These are phyloP conservation scores for Hafferia zeledoni DNA, from an alignment of 2,797 vertebrate genomes.

Conservation along the genomic window DNA sequence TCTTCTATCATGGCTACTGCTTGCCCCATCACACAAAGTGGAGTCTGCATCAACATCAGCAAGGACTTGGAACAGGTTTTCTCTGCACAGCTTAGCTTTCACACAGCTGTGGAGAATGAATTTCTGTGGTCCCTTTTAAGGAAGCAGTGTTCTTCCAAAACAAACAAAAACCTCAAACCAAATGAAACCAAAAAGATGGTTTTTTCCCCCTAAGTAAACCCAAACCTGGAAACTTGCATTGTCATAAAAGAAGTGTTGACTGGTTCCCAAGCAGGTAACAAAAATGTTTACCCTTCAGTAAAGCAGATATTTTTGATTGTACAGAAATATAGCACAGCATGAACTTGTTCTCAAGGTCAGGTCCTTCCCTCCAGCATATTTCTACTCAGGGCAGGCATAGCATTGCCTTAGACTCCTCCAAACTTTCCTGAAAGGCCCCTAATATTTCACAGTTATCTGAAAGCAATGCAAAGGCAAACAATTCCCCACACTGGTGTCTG, in stretches of 20 bases:
- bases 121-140: conserved; percentile 40
- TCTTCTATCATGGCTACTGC: background rate
- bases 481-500: background rate
- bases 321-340: background rate
- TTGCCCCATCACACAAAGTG: background rate
- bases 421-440: background rate
- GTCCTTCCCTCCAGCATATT: background rate
- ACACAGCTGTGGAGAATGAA: conserved; percentile 32
- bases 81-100: background rate
- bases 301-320: background rate
- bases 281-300: background rate
- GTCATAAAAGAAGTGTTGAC: conserved; percentile 14
- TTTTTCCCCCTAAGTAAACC: background rate
- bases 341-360: background rate
- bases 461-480: background rate
- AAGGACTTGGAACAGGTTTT: conserved; percentile 41
- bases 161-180: conserved; percentile 44
- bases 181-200: background rate
- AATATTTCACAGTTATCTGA: background rate
- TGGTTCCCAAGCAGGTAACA: conserved; percentile 32
- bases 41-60: background rate
- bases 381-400: background rate
- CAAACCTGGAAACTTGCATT: conserved; percentile 20
- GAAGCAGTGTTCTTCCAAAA: conserved; percentile 49
- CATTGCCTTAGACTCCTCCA: background rate